Evolutionary conservation across 1,140 invertebrate genomes (phyloP).

Genomic region (Scaptomyza graminum): DNA sequence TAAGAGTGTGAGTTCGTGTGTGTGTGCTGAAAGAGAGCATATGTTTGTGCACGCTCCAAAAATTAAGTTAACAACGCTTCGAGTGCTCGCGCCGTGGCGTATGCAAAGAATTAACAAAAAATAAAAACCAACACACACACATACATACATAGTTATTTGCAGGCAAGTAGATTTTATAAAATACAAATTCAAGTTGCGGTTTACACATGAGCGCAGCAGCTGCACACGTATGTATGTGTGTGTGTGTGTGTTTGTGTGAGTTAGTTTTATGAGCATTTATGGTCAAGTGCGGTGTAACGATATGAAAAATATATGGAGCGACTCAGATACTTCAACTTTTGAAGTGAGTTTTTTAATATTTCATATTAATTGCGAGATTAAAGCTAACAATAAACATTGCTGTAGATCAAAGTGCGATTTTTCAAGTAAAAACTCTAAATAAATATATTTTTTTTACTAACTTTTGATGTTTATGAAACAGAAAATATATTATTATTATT

Average conservation of each 20-base stretch:
- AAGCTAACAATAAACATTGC: too few relatives aligned
- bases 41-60: constrained; percentile 80
- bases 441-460: neutral
- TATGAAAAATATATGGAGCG: constrained; percentile 25
- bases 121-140: constrained; percentile 6
- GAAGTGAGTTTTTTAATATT: neutral
- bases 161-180: constrained; percentile 38
- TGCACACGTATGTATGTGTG: constrained; percentile 25
- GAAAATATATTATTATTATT: too few relatives aligned
- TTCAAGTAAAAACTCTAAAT: neutral
- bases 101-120: constrained; percentile 56
- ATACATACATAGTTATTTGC: neutral
- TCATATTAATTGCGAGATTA: too few relatives aligned
- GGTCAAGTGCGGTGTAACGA: constrained; percentile 27
- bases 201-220: constrained; percentile 46
- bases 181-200: constrained; percentile 51
- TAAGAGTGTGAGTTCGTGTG: constrained; percentile 24
- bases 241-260: constrained; percentile 5
- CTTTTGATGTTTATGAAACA: neutral
- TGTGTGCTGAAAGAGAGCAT: constrained; percentile 24
- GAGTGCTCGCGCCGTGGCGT: constrained; percentile 65
- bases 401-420: neutral
- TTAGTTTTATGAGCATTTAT: constrained; percentile 7
- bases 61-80: constrained; percentile 82
- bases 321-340: constrained; percentile 15